Conservation (phyloP, 2,113 vertebrate species). For the Leucosticte australis region DNA sequence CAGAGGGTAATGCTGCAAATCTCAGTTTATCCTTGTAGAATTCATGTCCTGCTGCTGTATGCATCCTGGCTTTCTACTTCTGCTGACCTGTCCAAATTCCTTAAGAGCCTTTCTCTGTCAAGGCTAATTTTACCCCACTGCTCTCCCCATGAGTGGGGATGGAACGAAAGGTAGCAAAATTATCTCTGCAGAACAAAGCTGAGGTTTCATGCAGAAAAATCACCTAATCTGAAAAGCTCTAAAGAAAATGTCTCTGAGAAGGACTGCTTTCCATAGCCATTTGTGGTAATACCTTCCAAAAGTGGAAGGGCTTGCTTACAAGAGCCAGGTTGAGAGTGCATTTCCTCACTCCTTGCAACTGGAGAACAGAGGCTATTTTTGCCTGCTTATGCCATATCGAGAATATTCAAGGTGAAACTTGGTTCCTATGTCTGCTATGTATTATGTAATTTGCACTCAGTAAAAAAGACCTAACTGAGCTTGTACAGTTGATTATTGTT, state of each 20-base stretch:
- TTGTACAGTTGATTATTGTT: background rate
- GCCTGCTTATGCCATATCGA: background rate
- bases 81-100: constrained; percentile 16
- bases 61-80: background rate
- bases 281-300: background rate
- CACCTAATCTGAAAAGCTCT: background rate
- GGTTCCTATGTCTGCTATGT: background rate
- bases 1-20: background rate
- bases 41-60: background rate
- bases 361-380: background rate
- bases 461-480: background rate
- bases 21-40: constrained; percentile 27
- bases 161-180: background rate
- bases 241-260: background rate
- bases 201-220: background rate
- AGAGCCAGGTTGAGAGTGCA: background rate
- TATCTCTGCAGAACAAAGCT: background rate
- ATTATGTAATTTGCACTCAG: background rate
- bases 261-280: background rate
- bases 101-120: background rate
- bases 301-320: background rate
- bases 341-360: background rate
- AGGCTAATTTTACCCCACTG: background rate
- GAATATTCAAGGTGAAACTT: background rate
- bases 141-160: background rate